These are phyloP conservation scores for Spatulosminthurus flaviceps DNA, from an alignment of 2,888 invertebrate genomes.

Conservation along the genomic window DNA sequence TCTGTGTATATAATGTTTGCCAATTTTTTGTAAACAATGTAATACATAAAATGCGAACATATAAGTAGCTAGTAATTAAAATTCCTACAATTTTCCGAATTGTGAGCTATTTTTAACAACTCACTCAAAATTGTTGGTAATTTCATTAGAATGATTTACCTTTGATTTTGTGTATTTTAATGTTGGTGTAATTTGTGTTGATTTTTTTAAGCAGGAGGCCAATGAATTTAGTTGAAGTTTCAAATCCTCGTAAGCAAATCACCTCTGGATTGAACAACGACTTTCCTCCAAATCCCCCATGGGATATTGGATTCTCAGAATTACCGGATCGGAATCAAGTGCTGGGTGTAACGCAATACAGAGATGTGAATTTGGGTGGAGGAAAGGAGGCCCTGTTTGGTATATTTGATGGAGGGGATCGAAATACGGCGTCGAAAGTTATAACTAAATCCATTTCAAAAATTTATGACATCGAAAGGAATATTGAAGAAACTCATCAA, in stretches of 20 bases:
- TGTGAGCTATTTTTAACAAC: too few relatives aligned
- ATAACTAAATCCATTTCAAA: conserved; percentile 81
- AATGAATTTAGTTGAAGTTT: conserved; percentile 84
- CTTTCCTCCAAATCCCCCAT: conserved; percentile 73
- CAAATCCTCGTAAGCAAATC: conserved; percentile 70
- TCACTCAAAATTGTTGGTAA: too few relatives aligned
- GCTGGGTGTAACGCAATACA: conserved; percentile 60
- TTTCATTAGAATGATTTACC: too few relatives aligned
- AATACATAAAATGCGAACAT: too few relatives aligned
- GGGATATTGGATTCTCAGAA: conserved; percentile 86
- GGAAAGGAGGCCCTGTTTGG: conserved; percentile 82
- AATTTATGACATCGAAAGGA: conserved; percentile 81
- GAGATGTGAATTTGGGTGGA: conserved; percentile 60
- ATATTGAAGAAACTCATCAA: conserved; percentile 80
- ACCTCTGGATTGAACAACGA: conserved; percentile 50
- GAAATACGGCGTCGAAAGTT: conserved; percentile 68
- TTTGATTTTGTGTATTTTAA: too few relatives aligned
- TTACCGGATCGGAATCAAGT: conserved; percentile 73
- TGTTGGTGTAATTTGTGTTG: too few relatives aligned
- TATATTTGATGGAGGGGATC: conserved; percentile 73
- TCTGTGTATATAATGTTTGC: too few relatives aligned
- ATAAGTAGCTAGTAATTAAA: too few relatives aligned
- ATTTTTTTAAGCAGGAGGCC: conserved; percentile 70
- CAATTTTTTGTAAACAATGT: too few relatives aligned
- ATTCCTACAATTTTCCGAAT: too few relatives aligned